Percentiles rank a stretch among this genome's conserved stretches.
Conservation (phyloP, 2,888 invertebrate genomes). For the Corbicula japonica region DNA sequence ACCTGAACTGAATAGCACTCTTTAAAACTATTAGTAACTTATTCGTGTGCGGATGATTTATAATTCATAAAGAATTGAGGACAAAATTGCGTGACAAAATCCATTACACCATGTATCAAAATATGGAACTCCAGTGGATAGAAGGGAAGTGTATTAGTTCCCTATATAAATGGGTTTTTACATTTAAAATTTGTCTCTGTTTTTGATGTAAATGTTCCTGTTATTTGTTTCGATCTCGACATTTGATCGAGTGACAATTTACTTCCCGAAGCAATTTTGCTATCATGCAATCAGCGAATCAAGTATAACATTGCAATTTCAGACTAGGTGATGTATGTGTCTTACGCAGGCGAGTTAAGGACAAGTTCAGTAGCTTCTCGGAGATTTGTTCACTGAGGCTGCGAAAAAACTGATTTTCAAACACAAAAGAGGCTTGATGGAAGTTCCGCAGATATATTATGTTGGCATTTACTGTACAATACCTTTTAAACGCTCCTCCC, state of each 20-base stretch:
- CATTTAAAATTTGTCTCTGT: conserved; percentile 6
- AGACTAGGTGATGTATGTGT: conserved; percentile 26
- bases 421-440: too few species aligned
- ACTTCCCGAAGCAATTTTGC: conserved; percentile 23
- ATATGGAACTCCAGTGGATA: not conserved
- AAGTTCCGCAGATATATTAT: too few species aligned
- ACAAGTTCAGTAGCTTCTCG: too few species aligned
- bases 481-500: too few species aligned
- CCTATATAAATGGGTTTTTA: conserved; percentile 12
- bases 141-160: conserved; percentile 6
- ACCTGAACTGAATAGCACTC: too few species aligned
- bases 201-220: not conserved
- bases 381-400: too few species aligned
- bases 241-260: conserved; percentile 42
- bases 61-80: conserved; percentile 4
- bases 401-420: too few species aligned
- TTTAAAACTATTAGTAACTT: too few species aligned
- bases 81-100: conserved; percentile 9
- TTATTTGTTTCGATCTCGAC: conserved; percentile 25
- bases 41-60: too few species aligned
- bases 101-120: conserved; percentile 1
- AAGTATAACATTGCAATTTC: conserved; percentile 25
- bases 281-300: conserved; percentile 37
- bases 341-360: conserved; percentile 13
- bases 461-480: too few species aligned